Evolutionary conservation across 1,140 invertebrate species (phyloP).

Genomic region (Babylonia areolata): DNA sequence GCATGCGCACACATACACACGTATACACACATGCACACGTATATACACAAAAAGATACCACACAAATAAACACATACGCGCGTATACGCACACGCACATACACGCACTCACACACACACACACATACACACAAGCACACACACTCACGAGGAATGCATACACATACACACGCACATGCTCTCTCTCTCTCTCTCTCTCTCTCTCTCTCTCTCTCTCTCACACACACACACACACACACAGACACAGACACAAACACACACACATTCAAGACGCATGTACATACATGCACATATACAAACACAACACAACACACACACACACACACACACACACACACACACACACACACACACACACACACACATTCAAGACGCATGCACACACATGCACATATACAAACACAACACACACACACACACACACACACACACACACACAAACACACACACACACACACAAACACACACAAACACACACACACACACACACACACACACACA

Average conservation of each 20-base stretch:
- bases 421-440: too few species aligned
- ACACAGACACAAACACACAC: background rate
- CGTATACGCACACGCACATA: background rate
- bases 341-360: background rate
- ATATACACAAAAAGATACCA: background rate
- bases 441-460: too few species aligned
- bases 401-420: too few species aligned
- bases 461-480: too few species aligned
- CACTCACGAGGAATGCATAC: background rate
- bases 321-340: background rate
- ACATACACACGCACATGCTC: background rate
- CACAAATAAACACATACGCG: background rate
- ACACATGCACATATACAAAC: too few species aligned
- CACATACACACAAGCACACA: background rate
- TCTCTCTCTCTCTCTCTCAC: background rate
- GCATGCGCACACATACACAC: background rate
- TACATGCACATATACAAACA: background rate
- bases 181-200: background rate
- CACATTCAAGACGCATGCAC: too few species aligned
- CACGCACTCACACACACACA: background rate
- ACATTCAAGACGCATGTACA: background rate
- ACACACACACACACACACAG: background rate
- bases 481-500: too few species aligned
- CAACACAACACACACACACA: background rate
- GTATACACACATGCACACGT: background rate